Evolutionary conservation across 2,797 vertebrate genomes (phyloP).

Genomic region (Amphiprion clarkii): DNA sequence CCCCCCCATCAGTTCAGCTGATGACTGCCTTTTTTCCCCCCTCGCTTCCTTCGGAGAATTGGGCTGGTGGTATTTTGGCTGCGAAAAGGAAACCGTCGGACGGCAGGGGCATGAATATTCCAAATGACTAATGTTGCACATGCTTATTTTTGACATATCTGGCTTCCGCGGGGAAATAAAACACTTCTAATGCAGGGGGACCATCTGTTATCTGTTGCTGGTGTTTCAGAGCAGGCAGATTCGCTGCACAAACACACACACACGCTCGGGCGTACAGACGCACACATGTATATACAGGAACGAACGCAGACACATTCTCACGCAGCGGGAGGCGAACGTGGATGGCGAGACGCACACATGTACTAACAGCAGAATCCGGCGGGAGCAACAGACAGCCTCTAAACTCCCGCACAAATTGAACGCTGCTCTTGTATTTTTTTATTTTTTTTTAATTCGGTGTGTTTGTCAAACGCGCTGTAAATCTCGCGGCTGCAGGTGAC

Average conservation of each 20-base stretch:
- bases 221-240: slow-evolving; percentile 82
- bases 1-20: slow-evolving; percentile 64
- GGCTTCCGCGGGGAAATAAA: slow-evolving; percentile 87
- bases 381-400: slow-evolving; percentile 79
- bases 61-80: slow-evolving; percentile 78
- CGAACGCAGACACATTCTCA: slow-evolving; percentile 45
- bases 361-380: slow-evolving; percentile 66
- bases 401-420: slow-evolving; percentile 83
- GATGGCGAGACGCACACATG: slow-evolving; percentile 53
- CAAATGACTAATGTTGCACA: slow-evolving; percentile 87
- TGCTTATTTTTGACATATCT: slow-evolving; percentile 87
- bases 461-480: slow-evolving; percentile 75
- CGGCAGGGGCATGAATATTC: slow-evolving; percentile 85
- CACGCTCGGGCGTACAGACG: not conserved
- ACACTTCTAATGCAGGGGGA: slow-evolving; percentile 85
- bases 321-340: slow-evolving; percentile 55
- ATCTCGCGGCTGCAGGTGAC: slow-evolving; percentile 75
- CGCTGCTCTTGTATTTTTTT: slow-evolving; percentile 47
- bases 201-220: slow-evolving; percentile 88
- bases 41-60: slow-evolving; percentile 73
- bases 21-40: slow-evolving; percentile 59
- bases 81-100: slow-evolving; percentile 77
- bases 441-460: slow-evolving; percentile 60
- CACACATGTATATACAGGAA: not conserved
- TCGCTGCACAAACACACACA: slow-evolving; percentile 1